These are phyloP conservation scores for Aphidius ervi DNA, from an alignment of 1,140 invertebrate species.

Conservation along the genomic window DNA sequence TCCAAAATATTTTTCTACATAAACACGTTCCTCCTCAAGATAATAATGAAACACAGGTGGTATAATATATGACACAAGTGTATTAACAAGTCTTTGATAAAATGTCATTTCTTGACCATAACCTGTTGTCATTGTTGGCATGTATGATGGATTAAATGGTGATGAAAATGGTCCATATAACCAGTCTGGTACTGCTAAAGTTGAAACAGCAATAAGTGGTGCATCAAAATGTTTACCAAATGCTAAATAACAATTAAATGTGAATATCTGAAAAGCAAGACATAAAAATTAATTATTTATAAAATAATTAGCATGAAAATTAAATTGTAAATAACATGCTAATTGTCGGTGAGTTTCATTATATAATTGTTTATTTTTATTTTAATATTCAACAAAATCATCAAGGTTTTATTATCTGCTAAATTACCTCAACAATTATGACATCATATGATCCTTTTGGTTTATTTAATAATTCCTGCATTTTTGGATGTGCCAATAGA, in stretches of 20 bases:
- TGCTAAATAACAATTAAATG: conserved; percentile 50
- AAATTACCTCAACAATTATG: conserved; percentile 26
- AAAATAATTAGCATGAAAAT: not conserved
- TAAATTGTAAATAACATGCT: too few species aligned
- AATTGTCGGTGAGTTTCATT: not conserved
- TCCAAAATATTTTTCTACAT: conserved; percentile 51
- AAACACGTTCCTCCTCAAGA: conserved; percentile 33
- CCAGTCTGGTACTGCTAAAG: conserved; percentile 59
- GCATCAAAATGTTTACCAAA: conserved; percentile 56
- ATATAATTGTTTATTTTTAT: too few species aligned
- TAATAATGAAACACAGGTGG: conserved; percentile 21
- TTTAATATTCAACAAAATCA: too few species aligned
- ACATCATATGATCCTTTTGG: conserved; percentile 27
- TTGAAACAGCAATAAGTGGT: conserved; percentile 58
- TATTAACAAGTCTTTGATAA: conserved; percentile 57
- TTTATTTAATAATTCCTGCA: conserved; percentile 27
- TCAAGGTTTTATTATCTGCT: not conserved
- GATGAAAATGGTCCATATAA: conserved; percentile 59
- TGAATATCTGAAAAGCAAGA: conserved; percentile 24
- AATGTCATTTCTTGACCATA: conserved; percentile 59
- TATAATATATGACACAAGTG: conserved; percentile 31
- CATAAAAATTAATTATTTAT: too few species aligned
- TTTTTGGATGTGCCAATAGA: conserved; percentile 22
- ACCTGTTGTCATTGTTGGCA: conserved; percentile 58
- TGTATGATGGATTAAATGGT: conserved; percentile 57